Evolutionary conservation across 1,140 invertebrate species (phyloP).

Genomic region (Anoplolepis gracilipes): DNA sequence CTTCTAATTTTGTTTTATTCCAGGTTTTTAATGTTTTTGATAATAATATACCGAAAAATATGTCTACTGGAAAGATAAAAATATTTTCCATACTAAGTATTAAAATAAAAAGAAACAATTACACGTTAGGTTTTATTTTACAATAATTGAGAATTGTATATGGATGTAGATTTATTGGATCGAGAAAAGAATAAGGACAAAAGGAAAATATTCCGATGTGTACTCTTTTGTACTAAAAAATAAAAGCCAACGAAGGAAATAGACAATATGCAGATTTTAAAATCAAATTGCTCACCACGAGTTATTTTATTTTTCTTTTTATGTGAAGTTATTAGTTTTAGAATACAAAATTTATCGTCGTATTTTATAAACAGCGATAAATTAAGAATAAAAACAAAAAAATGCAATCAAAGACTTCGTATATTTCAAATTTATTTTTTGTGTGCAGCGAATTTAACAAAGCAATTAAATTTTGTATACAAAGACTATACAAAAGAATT

Average conservation of each 20-base stretch:
- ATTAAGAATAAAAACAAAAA: neutral
- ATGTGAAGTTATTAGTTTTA: constrained; percentile 6
- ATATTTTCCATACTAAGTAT: neutral
- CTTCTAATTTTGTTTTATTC: neutral
- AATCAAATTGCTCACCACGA: constrained; percentile 30
- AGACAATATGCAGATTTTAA: constrained; percentile 1
- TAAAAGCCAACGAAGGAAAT: neutral
- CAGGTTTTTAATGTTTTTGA: neutral
- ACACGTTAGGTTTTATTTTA: constrained; percentile 4
- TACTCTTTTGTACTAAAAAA: constrained; percentile 31
- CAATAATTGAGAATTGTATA: neutral
- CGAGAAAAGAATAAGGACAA: neutral
- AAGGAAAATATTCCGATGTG: neutral
- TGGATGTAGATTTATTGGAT: constrained; percentile 15
- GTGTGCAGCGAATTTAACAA: neutral
- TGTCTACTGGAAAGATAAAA: neutral
- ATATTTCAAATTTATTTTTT: neutral
- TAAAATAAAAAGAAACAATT: neutral
- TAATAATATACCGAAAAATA: neutral
- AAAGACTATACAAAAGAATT: neutral
- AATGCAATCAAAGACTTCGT: neutral
- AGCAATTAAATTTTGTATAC: neutral
- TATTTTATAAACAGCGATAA: neutral
- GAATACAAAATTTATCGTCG: constrained; percentile 15
- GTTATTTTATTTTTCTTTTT: constrained; percentile 26